These are phyloP conservation scores for Hypanus sabinus DNA, from an alignment of 2,113 vertebrate species.

Conservation along the genomic window DNA sequence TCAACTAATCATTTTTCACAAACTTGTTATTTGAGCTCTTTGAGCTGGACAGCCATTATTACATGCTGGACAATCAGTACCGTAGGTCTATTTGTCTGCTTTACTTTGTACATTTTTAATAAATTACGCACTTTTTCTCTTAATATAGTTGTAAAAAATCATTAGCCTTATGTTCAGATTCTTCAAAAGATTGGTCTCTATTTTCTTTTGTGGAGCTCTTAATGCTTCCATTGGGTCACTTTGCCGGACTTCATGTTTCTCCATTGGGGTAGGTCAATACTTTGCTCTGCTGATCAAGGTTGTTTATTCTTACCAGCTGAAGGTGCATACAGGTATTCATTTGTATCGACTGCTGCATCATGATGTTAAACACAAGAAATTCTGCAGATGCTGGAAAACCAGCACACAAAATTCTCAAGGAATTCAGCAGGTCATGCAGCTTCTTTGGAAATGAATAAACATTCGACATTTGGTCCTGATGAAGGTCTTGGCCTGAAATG, in stretches of 20 bases:
- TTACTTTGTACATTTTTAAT: neutral
- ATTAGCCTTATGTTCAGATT: neutral
- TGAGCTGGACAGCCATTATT: neutral
- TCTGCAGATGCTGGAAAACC: too few species aligned
- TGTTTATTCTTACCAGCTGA: neutral
- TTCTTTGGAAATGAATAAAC: too few species aligned
- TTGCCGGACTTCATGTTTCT: neutral
- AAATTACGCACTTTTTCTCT: neutral
- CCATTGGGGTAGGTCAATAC: neutral
- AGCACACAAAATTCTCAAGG: too few species aligned
- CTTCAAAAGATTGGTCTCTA: neutral
- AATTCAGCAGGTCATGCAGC: too few species aligned
- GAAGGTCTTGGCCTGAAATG: too few species aligned
- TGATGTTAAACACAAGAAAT: too few species aligned
- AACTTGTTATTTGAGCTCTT: neutral
- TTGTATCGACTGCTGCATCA: too few species aligned
- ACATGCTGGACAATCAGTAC: neutral
- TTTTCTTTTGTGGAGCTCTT: neutral
- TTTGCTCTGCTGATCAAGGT: neutral
- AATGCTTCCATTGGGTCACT: neutral
- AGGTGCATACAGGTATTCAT: neutral
- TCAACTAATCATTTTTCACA: neutral
- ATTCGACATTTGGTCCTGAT: too few species aligned
- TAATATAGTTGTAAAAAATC: neutral
- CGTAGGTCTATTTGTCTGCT: neutral